Conservation (phyloP, 2,113 vertebrate species). For the Camelus dromedarius region DNA sequence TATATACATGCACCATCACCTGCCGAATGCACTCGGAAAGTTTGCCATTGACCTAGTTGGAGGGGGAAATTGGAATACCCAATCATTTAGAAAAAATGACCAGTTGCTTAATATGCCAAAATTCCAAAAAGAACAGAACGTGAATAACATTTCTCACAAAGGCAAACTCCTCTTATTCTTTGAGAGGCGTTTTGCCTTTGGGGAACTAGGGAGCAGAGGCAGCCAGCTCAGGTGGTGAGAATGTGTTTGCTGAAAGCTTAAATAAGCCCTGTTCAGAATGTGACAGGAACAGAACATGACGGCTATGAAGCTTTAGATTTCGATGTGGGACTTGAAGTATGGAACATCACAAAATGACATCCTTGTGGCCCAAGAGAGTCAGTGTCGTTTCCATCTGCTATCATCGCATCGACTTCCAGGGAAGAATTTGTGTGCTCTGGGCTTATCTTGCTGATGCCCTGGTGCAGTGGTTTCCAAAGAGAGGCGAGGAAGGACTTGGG, state of each 20-base stretch:
- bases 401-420: background rate
- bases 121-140: conserved; percentile 33
- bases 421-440: background rate
- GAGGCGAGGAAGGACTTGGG: background rate
- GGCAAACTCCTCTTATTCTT: background rate
- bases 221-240: background rate
- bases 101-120: conserved; percentile 45
- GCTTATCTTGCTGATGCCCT: background rate
- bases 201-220: background rate
- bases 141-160: background rate
- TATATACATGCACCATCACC: background rate
- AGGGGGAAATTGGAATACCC: background rate
- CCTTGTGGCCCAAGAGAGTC: background rate
- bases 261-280: background rate
- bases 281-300: background rate
- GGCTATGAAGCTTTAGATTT: background rate
- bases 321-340: background rate
- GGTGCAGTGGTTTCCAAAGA: background rate
- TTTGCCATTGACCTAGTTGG: conserved; percentile 25
- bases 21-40: conserved; percentile 36
- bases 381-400: background rate
- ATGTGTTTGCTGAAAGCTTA: background rate
- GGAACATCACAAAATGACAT: background rate
- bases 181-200: background rate
- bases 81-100: conserved; percentile 56